A percentile compares a stretch with the other conserved stretches of the same genome.
Evolutionary conservation across 2,888 invertebrate genomes (phyloP).

Genomic region (Hemistola chrysoprasaria): DNA sequence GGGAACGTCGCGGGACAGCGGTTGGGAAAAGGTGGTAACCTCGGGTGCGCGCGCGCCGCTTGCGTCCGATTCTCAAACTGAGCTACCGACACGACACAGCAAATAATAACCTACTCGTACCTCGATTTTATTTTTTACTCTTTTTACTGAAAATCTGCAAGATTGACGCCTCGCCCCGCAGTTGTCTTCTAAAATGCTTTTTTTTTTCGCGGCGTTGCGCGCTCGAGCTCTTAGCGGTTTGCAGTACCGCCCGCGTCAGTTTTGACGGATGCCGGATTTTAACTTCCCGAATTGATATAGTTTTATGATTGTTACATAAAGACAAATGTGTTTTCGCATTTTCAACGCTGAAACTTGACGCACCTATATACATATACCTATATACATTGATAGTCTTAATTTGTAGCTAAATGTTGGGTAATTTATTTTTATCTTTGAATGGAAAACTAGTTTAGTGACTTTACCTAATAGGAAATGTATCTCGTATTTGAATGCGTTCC

Average conservation of each 20-base stretch:
- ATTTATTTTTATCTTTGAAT: too few species aligned
- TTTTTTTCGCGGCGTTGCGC: slow-evolving; percentile 36
- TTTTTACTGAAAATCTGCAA: slow-evolving; percentile 70
- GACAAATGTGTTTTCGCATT: too few species aligned
- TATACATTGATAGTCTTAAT: too few species aligned
- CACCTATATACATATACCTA: too few species aligned
- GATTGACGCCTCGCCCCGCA: slow-evolving; percentile 57
- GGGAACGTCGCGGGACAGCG: slow-evolving; percentile 38
- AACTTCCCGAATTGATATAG: too few species aligned
- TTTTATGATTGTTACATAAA: too few species aligned
- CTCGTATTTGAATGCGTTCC: too few species aligned
- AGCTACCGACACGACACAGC: slow-evolving; percentile 61
- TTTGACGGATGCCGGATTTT: too few species aligned
- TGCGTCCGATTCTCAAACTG: slow-evolving; percentile 71
- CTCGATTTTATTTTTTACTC: slow-evolving; percentile 56
- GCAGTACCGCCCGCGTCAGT: not conserved
- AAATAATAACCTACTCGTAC: slow-evolving; percentile 61
- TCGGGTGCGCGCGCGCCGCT: slow-evolving; percentile 65
- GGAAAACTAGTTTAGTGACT: too few species aligned
- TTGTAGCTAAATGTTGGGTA: too few species aligned
- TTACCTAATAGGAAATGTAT: too few species aligned
- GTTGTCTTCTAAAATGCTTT: slow-evolving; percentile 49
- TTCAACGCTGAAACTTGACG: too few species aligned
- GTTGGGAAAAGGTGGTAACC: slow-evolving; percentile 40
- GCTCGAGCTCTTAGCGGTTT: slow-evolving; percentile 38